phyloP scores from a whole-genome alignment of 2,113 vertebrate species.

The Danio rerio region DNA sequence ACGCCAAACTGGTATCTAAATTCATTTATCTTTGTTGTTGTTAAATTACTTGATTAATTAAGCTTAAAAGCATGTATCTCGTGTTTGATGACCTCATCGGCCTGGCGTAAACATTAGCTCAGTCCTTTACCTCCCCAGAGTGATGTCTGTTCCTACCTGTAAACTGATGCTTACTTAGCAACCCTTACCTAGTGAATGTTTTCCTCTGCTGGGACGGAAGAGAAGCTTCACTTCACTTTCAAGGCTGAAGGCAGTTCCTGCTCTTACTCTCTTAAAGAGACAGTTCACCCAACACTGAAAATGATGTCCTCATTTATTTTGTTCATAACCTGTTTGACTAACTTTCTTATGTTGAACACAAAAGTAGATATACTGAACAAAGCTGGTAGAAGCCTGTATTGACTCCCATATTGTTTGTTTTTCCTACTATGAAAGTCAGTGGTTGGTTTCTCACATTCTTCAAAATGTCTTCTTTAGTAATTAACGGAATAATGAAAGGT shows the following conservation, averaged over 20 bases:
- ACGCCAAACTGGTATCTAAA: background rate
- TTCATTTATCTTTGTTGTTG: background rate
- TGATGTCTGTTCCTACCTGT: conserved; percentile 29
- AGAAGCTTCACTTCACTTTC: background rate
- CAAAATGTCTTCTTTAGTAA: no score
- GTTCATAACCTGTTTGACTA: no score
- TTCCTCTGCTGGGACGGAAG: background rate
- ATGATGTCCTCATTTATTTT: no score
- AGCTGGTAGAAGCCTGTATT: no score
- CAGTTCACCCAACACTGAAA: background rate
- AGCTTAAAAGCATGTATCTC: background rate
- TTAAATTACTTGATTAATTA: background rate
- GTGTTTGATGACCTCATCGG: background rate
- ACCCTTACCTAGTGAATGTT: conserved; percentile 1
- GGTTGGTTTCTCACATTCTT: no score
- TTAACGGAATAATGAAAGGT: no score
- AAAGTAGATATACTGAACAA: no score
- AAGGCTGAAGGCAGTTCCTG: background rate
- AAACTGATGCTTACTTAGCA: conserved; percentile 40
- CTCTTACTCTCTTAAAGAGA: background rate
- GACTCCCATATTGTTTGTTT: no score
- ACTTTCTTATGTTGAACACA: no score
- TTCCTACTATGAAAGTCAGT: no score
- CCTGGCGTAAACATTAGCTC: conserved; percentile 28
- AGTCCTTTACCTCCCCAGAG: conserved; percentile 19